Conservation (phyloP, 2,888 invertebrate genomes). For the Chaetogeoica ovagalla region DNA sequence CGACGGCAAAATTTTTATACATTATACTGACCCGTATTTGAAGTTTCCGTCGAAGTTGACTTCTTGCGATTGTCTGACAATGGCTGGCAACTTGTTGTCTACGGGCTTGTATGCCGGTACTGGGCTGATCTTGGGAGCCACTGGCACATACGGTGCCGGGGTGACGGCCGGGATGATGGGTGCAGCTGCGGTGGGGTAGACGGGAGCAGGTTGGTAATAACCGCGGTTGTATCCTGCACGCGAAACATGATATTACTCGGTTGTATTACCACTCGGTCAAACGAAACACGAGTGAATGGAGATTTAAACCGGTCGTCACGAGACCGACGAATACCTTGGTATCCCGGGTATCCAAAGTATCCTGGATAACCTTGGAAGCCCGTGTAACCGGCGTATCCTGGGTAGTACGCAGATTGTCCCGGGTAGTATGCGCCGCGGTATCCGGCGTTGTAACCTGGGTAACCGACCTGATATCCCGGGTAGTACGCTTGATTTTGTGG, state of each 20-base stretch:
- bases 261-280: too few species aligned
- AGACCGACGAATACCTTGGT: background rate
- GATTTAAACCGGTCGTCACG: too few species aligned
- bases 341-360: conserved; percentile 36
- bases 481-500: conserved; percentile 25
- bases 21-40: conserved; percentile 64
- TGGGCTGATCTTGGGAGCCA: background rate
- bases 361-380: conserved; percentile 28
- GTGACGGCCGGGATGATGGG: background rate
- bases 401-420: conserved; percentile 15
- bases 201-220: conserved; percentile 23
- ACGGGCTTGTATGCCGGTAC: conserved; percentile 31
- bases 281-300: too few species aligned
- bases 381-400: conserved; percentile 26
- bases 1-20: background rate
- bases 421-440: conserved; percentile 27
- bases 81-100: conserved; percentile 58
- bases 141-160: conserved; percentile 5
- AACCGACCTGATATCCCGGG: conserved; percentile 13
- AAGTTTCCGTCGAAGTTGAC: conserved; percentile 65
- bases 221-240: conserved; percentile 28
- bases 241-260: background rate
- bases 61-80: conserved; percentile 61
- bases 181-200: background rate
- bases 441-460: background rate